Evolutionary conservation across 2,888 invertebrate genomes (phyloP), one percentile per base, ranked within the genome.

Genomic region (Lymantria monacha): DNA sequence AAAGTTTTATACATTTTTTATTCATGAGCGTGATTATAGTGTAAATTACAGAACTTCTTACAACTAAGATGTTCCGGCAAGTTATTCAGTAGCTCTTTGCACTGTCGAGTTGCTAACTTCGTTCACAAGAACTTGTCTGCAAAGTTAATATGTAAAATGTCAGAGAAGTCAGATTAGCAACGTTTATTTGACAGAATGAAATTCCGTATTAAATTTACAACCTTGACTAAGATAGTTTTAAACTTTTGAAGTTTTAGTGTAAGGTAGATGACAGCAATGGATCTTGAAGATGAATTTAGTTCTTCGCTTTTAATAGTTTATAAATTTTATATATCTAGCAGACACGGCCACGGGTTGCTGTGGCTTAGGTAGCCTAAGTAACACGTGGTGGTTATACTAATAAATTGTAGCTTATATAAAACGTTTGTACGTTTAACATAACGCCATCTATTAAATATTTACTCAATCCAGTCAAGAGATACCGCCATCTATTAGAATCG

Each of bases 91-190:
- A 57, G 62, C 57, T 62, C 63, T 63, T 57, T 58, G 64, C 61
- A 58, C 65, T 66, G 63, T 66, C 63, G 60, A 61, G 53, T 65
- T 61, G 60, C 60, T 74, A 69, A 63, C 56, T 62, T 59, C 52
- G 53, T 61, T 56, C 47, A 55, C 47, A 53, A 62, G 54, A 74
- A 78, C 58, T 80, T 73, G 64, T 72, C 59, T 64, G 45, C 30
- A 30, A 59, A 65, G 69, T 77, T 80, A 79, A 82, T 80, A 82
- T 79, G 81, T 83, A 79, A 80, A 83, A 80, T 75, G 79, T 80
- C 74, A 79, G 71, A 44, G 66, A 62, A 58, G 58, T 45, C 63
- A 75, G 80, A 83, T 83, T 80, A 83, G 72, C 74, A 59, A 69
- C 70, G 67, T 71, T n/a, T 75, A 72, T 75, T 77, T 72, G 69